Conservation (phyloP, 2,113 vertebrate genomes). For the Corvus moneduloides region DNA sequence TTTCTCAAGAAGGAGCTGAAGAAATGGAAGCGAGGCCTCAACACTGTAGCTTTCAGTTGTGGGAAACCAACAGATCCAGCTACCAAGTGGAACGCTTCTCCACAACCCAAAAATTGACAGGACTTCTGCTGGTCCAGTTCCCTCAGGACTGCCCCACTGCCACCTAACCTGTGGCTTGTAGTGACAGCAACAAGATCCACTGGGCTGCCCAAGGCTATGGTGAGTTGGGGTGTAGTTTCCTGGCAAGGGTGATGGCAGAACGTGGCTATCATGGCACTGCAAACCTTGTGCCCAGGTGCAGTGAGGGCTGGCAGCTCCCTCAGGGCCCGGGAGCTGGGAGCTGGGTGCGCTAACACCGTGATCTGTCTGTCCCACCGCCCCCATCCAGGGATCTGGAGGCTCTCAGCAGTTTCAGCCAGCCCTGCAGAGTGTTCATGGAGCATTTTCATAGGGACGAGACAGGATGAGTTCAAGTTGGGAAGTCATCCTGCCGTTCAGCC, state of each 20-base stretch:
- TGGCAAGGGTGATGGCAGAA: neutral
- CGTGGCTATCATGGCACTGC: neutral
- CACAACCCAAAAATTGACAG: neutral
- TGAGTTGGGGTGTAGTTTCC: neutral
- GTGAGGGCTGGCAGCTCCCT: neutral
- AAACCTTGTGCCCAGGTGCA: neutral
- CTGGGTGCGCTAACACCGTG: neutral
- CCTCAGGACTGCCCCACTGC: neutral
- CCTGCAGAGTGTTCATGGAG: neutral
- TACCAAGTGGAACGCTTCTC: neutral
- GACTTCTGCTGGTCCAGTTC: neutral
- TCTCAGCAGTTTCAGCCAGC: neutral
- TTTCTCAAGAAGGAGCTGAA: neutral
- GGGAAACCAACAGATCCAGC: neutral
- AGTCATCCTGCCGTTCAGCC: neutral
- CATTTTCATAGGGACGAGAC: neutral
- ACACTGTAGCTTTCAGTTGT: neutral
- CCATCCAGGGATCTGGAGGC: neutral
- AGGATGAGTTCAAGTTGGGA: neutral
- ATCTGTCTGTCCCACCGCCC: neutral
- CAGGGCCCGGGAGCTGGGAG: rapidly evolving
- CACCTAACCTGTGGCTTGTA: neutral
- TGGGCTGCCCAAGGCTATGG: neutral
- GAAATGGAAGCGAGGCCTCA: neutral
- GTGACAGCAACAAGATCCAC: neutral